Base-by-base conservation (phyloP, 2,888 invertebrate species). In the Xylophagus ater region DNA sequence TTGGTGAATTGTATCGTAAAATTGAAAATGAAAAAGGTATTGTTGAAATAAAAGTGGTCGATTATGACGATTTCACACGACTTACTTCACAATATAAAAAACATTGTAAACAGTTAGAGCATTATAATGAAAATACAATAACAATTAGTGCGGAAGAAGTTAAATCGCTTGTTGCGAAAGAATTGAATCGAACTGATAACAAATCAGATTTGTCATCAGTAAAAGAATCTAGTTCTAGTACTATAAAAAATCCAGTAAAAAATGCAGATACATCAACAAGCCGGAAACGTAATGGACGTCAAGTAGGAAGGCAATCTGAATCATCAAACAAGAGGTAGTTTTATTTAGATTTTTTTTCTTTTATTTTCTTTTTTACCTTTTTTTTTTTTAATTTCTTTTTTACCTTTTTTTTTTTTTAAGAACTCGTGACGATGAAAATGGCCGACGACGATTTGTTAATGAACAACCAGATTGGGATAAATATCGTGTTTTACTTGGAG, bases 1-100 rank as follows among this genome's bases (percentile, higher is more conserved):
- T 46, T 18, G 40, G 46, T n/a, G 42, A 46, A 41, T 29, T 46
- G 6, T 46, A 46, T 24, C 42, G 46, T 12, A 46, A 46, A 39
- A 46, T 46, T 31, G 46, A 46, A 29, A 44, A 42, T 24, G 38
- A 28, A 10, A 42, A 44, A 23, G 46, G 46, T 10, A 39, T 40
- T 15, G 37, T 38, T 6, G 21, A 38, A 24, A 31, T 46, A 17
- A 25, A 32, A 8, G 21, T 37, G 3, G 43, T 44, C 17, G 43
- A 46, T 25, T 24, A 33, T 30, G 26, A 34, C 12, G 43, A 46
- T 30, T 46, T 46, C 20, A 26, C 23, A 24, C 19, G 33, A 21
- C 15, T 40, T 13, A 36, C 35, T 7, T 17, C 34, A n/a, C 21
- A 34, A 10, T 46, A 43, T 13, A 9, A 37, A 10, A 37, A 29